Evolutionary conservation across 2,888 invertebrate genomes (phyloP).

Genomic region (Eupithecia dodoneata): DNA sequence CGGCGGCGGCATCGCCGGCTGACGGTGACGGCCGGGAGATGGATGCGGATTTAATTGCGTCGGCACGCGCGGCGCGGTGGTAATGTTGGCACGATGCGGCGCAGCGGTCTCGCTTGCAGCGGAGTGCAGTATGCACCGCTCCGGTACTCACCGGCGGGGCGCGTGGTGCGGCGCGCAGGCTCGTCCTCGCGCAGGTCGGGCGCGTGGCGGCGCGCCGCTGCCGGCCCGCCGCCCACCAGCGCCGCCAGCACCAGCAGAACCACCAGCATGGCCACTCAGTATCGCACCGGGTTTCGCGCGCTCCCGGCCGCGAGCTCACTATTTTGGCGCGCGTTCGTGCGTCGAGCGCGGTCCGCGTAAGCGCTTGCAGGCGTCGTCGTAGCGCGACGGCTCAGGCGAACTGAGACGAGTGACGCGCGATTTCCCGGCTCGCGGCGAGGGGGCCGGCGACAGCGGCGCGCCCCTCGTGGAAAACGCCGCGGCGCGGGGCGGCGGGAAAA

Average conservation of each 20-base stretch:
- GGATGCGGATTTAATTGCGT: conserved; percentile 61
- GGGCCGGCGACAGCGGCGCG: conserved; percentile 64
- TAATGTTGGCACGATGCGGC: conserved; percentile 32
- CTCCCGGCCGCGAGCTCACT: conserved; percentile 80
- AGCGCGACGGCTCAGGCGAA: conserved; percentile 78
- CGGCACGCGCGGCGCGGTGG: conserved; percentile 45
- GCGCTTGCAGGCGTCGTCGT: conserved; percentile 72
- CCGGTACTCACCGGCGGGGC: conserved; percentile 62
- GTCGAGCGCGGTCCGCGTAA: conserved; percentile 64
- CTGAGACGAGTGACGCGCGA: conserved; percentile 77
- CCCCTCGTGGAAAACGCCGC: conserved; percentile 80
- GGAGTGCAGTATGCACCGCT: neutral
- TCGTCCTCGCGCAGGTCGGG: conserved; percentile 87
- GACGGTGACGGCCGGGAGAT: conserved; percentile 32
- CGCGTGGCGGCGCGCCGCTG: conserved; percentile 83
- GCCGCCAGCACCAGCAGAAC: conserved; percentile 72
- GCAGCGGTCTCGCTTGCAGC: neutral
- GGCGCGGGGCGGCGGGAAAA: conserved; percentile 76
- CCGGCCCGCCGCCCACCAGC: conserved; percentile 53
- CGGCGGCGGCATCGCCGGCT: conserved; percentile 20
- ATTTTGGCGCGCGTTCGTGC: conserved; percentile 72
- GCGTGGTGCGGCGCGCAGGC: conserved; percentile 85
- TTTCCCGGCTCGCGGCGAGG: conserved; percentile 79
- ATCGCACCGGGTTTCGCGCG: conserved; percentile 60
- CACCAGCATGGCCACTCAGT: conserved; percentile 71